Evolutionary conservation across 2,113 vertebrate genomes (phyloP).

Genomic region (Fukomys damarensis): DNA sequence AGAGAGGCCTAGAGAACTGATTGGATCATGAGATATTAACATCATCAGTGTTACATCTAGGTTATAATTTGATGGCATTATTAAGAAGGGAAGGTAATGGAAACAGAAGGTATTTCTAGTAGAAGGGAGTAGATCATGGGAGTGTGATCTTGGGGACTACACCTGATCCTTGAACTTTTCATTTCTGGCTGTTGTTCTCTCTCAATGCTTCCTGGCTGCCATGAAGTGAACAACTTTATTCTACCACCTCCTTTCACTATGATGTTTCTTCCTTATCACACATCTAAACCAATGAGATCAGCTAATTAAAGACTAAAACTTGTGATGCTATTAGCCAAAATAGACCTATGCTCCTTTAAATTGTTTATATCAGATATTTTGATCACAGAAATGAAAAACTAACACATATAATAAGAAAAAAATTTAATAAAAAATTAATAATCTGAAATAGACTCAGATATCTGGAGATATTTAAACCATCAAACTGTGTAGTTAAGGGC

Average conservation of each 20-base stretch:
- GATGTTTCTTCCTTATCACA: not conserved
- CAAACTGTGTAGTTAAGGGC: not conserved
- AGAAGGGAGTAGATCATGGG: not conserved
- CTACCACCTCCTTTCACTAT: not conserved
- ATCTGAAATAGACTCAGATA: not conserved
- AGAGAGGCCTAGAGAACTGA: not conserved
- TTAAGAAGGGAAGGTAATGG: not conserved
- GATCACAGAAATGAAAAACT: not conserved
- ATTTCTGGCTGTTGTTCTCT: no score
- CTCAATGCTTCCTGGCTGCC: no score
- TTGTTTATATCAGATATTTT: not conserved
- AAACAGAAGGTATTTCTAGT: not conserved
- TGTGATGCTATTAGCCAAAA: not conserved
- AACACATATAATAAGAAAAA: not conserved
- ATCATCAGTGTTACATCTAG: not conserved
- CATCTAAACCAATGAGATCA: not conserved
- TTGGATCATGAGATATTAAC: not conserved
- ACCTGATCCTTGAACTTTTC: not conserved
- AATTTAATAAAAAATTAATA: not conserved
- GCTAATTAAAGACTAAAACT: not conserved
- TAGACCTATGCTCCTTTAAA: not conserved
- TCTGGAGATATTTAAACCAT: not conserved
- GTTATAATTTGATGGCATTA: not conserved
- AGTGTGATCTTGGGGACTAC: not conserved
- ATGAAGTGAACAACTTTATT: not conserved